Evolutionary conservation across 2,797 vertebrate species (phyloP).

Genomic region (Falco cherrug): DNA sequence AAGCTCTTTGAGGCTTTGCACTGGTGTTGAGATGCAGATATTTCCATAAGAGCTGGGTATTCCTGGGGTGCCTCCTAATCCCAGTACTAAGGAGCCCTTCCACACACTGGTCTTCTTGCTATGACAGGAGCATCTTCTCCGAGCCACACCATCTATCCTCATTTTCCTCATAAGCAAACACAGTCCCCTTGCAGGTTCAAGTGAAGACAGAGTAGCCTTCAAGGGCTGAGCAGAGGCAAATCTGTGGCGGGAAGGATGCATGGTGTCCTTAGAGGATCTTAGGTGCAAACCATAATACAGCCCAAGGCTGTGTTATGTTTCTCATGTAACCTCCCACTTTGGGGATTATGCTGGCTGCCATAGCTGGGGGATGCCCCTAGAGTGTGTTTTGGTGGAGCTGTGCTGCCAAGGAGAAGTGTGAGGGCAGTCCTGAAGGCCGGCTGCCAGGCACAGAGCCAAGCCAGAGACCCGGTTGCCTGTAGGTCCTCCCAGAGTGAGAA

Average conservation of each 20-base stretch:
- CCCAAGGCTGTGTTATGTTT: slow-evolving; percentile 15
- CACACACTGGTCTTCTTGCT: fast-evolving
- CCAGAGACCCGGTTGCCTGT: not conserved
- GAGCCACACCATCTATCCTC: not conserved
- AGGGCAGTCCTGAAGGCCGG: not conserved
- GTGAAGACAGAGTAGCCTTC: not conserved
- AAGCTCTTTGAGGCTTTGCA: not conserved
- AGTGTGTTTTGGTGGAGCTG: not conserved
- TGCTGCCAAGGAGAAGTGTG: not conserved
- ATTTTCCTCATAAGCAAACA: not conserved
- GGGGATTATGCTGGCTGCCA: not conserved
- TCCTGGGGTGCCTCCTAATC: not conserved
- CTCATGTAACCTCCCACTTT: not conserved
- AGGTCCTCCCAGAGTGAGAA: not conserved
- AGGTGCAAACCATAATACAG: slow-evolving; percentile 14
- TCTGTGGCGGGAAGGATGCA: not conserved
- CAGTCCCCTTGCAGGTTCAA: not conserved
- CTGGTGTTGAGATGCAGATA: not conserved
- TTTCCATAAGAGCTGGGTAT: not conserved
- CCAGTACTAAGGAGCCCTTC: not conserved
- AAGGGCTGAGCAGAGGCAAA: not conserved
- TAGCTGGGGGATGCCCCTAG: not conserved
- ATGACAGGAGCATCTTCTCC: not conserved
- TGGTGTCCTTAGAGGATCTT: not conserved
- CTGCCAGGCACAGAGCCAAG: not conserved